Percentiles rank a stretch among this genome's conserved stretches.
Conservation (phyloP, 2,113 vertebrate species). For the Mus spicilegus region DNA sequence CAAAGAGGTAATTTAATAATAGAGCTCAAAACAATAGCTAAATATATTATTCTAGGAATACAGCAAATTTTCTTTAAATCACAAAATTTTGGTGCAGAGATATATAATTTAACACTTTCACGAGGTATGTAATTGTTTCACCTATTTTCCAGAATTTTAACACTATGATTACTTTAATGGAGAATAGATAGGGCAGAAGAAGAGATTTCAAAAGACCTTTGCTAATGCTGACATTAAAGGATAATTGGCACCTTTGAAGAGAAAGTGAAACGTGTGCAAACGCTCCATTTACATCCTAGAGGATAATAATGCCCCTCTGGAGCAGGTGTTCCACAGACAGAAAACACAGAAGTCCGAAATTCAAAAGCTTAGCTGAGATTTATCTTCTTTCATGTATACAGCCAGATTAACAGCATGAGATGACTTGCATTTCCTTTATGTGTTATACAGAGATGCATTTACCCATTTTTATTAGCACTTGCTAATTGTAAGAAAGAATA, state of each 20-base stretch:
- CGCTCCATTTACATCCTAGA: background rate
- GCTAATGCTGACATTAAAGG: background rate
- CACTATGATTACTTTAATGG: background rate
- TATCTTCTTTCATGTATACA: background rate
- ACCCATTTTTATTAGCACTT: background rate
- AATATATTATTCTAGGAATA: background rate
- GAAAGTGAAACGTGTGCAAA: background rate
- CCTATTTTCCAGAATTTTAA: background rate
- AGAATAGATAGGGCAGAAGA: background rate
- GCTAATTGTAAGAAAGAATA: background rate
- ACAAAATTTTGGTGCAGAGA: background rate
- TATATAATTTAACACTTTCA: conserved; percentile 3
- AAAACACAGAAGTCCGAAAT: background rate
- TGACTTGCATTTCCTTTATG: background rate
- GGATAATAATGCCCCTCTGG: background rate
- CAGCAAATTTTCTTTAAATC: background rate
- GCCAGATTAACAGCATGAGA: background rate
- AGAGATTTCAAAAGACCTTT: conserved; percentile 16
- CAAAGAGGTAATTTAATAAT: background rate
- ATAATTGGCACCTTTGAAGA: background rate
- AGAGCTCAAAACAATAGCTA: background rate
- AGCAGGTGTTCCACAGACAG: background rate
- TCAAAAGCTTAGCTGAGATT: background rate
- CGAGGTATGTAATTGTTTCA: background rate
- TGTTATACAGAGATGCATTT: background rate